A percentile compares a stretch with the other conserved stretches of the same genome.
Conservation (phyloP, 2,888 invertebrate genomes). For the Cybosia mesomella region DNA sequence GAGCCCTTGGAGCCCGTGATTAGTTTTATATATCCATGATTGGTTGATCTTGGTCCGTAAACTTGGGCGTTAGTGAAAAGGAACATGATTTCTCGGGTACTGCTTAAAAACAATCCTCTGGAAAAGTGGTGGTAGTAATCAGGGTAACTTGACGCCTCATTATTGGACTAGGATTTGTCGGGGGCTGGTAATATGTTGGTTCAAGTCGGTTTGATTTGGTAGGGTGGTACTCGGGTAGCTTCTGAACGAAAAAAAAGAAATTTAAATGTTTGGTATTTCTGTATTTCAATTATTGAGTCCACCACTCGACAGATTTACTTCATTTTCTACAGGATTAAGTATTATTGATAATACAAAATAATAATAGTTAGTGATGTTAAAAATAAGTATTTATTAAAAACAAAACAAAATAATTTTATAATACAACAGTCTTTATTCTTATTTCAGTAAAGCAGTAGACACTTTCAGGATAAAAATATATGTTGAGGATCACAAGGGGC, state of each 20-base stretch:
- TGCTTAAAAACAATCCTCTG: no score
- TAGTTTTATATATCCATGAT: no score
- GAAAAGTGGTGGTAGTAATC: no score
- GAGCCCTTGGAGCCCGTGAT: no score
- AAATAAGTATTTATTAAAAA: slow-evolving; percentile 79
- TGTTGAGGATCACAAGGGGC: slow-evolving; percentile 70
- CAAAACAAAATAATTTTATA: slow-evolving; percentile 80
- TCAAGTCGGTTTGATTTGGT: not conserved
- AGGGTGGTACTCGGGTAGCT: not conserved
- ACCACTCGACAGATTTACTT: not conserved
- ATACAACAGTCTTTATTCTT: slow-evolving; percentile 87
- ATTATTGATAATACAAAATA: slow-evolving; percentile 38
- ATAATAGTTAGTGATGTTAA: slow-evolving; percentile 65
- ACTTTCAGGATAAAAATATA: slow-evolving; percentile 71
- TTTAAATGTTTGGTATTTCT: not conserved
- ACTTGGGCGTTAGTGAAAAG: no score
- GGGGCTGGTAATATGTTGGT: no score
- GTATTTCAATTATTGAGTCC: not conserved
- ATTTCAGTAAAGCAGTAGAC: slow-evolving; percentile 83
- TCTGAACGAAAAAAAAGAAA: not conserved
- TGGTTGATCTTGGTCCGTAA: no score
- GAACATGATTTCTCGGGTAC: no score
- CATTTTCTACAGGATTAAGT: not conserved
- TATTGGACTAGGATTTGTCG: no score
- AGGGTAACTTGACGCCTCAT: no score